Evolutionary conservation across 2,888 invertebrate species (phyloP).

Genomic region (Mesoligia furuncula): DNA sequence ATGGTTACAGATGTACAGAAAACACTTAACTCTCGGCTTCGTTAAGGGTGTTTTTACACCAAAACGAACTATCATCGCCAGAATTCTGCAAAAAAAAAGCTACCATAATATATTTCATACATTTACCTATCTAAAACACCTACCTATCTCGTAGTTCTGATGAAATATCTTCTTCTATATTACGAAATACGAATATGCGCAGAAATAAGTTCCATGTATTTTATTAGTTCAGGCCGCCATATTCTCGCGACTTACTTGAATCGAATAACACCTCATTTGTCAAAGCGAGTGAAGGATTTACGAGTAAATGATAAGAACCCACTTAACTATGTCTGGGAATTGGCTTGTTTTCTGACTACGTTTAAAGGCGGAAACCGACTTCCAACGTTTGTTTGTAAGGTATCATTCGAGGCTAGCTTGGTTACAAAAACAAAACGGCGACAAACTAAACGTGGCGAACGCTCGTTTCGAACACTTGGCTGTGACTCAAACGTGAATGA

Average conservation of each 20-base stretch:
- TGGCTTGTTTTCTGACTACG: constrained; percentile 12
- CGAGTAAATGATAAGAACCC: constrained; percentile 55
- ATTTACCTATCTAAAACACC: constrained; percentile 1
- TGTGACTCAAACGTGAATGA: not conserved
- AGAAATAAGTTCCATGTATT: constrained; percentile 38
- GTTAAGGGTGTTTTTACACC: not conserved
- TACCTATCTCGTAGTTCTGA: constrained; percentile 2
- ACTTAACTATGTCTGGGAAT: constrained; percentile 42
- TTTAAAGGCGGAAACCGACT: constrained; percentile 7
- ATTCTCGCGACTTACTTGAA: constrained; percentile 43
- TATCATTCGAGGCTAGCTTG: not conserved
- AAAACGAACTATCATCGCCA: not conserved
- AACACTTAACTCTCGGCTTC: not conserved
- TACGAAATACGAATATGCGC: constrained; percentile 16
- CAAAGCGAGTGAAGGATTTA: constrained; percentile 53
- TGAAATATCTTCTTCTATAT: constrained; percentile 31
- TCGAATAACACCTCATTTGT: constrained; percentile 59
- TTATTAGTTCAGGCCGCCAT: constrained; percentile 29
- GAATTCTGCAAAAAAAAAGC: not conserved
- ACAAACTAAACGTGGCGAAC: not conserved
- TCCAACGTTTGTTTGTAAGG: not conserved
- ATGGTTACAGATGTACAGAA: not conserved
- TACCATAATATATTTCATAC: not conserved
- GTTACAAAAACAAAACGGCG: not conserved
- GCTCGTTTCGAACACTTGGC: not conserved